Percentiles rank a stretch among this genome's conserved stretches.
phyloP scores from a whole-genome alignment of 2,113 vertebrate species.

The Melospiza georgiana region DNA sequence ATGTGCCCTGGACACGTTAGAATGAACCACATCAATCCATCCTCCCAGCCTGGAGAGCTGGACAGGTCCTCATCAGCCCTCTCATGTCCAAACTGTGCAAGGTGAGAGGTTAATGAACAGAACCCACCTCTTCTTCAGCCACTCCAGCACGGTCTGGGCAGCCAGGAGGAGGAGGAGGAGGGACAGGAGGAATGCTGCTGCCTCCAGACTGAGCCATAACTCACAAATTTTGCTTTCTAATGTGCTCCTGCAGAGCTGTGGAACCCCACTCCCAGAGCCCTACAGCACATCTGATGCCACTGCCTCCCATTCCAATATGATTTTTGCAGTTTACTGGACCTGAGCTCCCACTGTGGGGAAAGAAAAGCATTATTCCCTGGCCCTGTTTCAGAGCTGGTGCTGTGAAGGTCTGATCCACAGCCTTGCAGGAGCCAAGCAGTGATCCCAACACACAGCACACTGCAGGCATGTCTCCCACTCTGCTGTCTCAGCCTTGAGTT shows the following conservation, averaged over 20 bases:
- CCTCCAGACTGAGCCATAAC: not conserved
- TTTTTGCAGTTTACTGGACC: not conserved
- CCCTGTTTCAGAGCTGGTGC: not conserved
- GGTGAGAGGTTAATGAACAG: not conserved
- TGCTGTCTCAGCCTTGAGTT: not conserved
- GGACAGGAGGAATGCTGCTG: not conserved
- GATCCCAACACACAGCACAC: not conserved
- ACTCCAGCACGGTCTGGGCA: not conserved
- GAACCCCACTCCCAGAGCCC: not conserved
- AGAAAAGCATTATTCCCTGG: not conserved
- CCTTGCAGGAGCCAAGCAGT: accelerated
- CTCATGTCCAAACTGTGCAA: not conserved
- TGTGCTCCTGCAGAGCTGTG: not conserved
- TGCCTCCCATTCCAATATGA: not conserved
- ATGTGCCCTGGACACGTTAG: not conserved
- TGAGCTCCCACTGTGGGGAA: not conserved
- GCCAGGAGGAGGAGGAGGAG: not conserved
- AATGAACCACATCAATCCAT: not conserved
- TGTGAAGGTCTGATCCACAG: not conserved
- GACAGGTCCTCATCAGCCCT: not conserved
- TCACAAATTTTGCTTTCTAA: not conserved
- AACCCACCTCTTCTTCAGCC: not conserved
- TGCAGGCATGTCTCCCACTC: not conserved
- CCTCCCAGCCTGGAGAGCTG: not conserved
- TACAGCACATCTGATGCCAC: not conserved